These are phyloP conservation scores for Phyllotreta striolata DNA, from an alignment of 2,888 invertebrate genomes.

Conservation along the genomic window DNA sequence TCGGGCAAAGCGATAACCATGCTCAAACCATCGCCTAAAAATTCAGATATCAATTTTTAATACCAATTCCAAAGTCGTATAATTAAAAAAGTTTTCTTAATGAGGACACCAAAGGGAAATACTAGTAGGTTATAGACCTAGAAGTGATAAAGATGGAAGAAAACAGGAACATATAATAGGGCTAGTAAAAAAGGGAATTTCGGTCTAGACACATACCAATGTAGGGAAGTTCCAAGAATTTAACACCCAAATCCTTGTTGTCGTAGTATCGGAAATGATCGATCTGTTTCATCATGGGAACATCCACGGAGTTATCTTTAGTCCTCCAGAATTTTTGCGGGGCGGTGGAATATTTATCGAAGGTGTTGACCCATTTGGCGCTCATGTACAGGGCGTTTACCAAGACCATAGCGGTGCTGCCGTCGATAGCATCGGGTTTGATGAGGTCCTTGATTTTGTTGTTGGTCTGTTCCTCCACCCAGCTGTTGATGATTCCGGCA, in stretches of 20 bases:
- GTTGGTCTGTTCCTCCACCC: constrained; percentile 56
- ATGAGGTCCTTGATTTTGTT: constrained; percentile 54
- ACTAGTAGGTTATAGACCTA: too few relatives aligned
- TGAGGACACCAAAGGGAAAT: neutral
- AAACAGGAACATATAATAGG: too few relatives aligned
- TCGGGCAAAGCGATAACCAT: constrained; percentile 48
- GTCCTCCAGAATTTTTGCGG: constrained; percentile 47
- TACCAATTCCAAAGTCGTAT: too few relatives aligned
- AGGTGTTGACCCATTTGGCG: constrained; percentile 50
- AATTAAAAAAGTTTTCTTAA: too few relatives aligned
- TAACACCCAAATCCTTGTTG: constrained; percentile 47
- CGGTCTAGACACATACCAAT: constrained; percentile 30
- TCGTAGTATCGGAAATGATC: constrained; percentile 51
- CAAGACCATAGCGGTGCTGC: constrained; percentile 50
- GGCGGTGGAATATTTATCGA: constrained; percentile 43
- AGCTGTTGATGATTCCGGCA: constrained; percentile 53
- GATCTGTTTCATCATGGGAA: constrained; percentile 51
- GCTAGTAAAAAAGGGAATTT: too few relatives aligned
- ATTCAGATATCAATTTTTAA: too few relatives aligned
- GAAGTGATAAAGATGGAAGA: too few relatives aligned
- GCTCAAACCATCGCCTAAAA: constrained; percentile 15
- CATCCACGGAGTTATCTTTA: constrained; percentile 41
- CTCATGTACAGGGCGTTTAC: constrained; percentile 57
- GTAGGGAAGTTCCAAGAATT: constrained; percentile 53
- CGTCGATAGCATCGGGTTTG: constrained; percentile 41